These are phyloP conservation scores for Pelodytes ibericus DNA, from an alignment of 2,797 vertebrate genomes.

Conservation along the genomic window DNA sequence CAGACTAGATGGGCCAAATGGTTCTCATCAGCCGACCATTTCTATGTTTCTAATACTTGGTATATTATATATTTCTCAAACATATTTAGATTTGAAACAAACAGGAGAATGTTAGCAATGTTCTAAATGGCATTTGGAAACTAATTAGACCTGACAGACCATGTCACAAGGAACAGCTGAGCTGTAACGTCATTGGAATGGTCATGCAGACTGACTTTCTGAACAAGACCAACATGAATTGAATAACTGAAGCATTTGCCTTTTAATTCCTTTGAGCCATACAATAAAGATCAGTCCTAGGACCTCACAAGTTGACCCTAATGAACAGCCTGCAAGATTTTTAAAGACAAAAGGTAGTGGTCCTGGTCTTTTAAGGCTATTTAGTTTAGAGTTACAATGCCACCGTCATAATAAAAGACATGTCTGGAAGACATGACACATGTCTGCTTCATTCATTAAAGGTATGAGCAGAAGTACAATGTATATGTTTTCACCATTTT, in stretches of 20 bases:
- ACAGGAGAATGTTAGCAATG: no score
- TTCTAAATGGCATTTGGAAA: background rate
- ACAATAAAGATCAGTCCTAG: background rate
- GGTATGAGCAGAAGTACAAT: no score
- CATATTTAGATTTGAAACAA: no score
- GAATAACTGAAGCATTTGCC: background rate
- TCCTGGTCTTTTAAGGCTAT: background rate
- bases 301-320: background rate
- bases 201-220: background rate
- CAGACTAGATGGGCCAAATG: no score
- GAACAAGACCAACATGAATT: background rate
- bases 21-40: no score
- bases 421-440: background rate
- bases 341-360: background rate
- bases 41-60: no score
- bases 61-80: no score
- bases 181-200: background rate
- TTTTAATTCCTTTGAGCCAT: background rate
- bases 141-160: background rate
- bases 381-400: background rate
- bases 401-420: background rate
- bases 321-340: background rate
- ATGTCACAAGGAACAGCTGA: background rate
- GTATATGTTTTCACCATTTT: no score
- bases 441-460: background rate